Percentiles rank a stretch among this genome's conserved stretches.
These are phyloP conservation scores for Drosophila truncata DNA, from an alignment of 1,140 invertebrate genomes.

Conservation along the genomic window DNA sequence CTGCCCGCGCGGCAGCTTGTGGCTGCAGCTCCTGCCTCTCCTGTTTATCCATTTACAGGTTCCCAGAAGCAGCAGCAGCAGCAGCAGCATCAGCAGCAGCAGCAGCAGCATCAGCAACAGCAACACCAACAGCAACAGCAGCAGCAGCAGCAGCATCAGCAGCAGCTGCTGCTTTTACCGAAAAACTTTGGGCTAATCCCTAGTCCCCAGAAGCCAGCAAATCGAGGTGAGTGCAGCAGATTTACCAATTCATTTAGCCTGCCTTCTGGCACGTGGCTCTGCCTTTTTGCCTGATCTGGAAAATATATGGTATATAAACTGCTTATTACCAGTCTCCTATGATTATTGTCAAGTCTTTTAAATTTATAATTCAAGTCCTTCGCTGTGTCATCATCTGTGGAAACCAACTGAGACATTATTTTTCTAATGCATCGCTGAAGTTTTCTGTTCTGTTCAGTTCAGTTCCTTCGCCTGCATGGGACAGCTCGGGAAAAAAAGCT, in stretches of 20 bases:
- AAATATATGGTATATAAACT: neutral
- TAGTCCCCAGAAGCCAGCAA: neutral
- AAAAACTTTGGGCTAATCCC: conserved; percentile 38
- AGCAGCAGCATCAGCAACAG: too few species aligned
- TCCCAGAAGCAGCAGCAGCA: neutral
- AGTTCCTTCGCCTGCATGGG: conserved; percentile 6
- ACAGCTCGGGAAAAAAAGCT: conserved; percentile 31
- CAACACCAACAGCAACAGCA: too few species aligned
- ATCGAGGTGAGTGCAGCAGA: conserved; percentile 15
- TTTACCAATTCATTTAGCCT: conserved; percentile 13
- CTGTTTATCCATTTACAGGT: conserved; percentile 39
- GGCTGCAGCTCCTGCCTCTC: neutral
- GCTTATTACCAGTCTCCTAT: neutral
- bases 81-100: conserved; percentile 2
- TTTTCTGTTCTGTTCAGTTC: conserved; percentile 2
- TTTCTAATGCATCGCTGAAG: conserved; percentile 25
- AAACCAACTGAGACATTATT: conserved; percentile 11
- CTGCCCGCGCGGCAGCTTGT: conserved; percentile 19
- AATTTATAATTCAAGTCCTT: neutral
- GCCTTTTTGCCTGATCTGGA: neutral
- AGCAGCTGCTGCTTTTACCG: conserved; percentile 12
- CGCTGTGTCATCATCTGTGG: neutral
- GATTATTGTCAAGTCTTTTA: neutral
- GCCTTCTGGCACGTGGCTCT: neutral
- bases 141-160: neutral